Evolutionary conservation across 2,888 invertebrate genomes (phyloP).

Genomic region (Drosophila neonasuta): DNA sequence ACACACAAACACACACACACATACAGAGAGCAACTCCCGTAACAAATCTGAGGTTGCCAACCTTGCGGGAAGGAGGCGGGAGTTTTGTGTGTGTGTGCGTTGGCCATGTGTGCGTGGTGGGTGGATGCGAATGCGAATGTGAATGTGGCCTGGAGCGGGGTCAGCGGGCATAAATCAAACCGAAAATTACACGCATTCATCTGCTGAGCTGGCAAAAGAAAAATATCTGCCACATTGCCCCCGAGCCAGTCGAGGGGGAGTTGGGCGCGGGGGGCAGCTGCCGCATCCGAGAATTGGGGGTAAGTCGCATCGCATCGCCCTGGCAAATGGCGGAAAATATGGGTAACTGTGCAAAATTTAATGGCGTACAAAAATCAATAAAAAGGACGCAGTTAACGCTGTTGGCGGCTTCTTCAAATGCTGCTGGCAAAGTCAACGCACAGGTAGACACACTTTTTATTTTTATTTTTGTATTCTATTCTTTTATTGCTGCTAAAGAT

Average conservation of each 20-base stretch:
- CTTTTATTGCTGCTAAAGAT: too few species aligned
- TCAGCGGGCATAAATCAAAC: slow-evolving; percentile 79
- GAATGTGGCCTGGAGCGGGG: slow-evolving; percentile 59
- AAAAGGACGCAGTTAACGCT: slow-evolving; percentile 58
- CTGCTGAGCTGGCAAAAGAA: slow-evolving; percentile 76
- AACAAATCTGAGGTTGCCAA: slow-evolving; percentile 72
- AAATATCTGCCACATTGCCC: slow-evolving; percentile 76
- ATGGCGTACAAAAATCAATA: slow-evolving; percentile 78
- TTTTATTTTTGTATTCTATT: not conserved
- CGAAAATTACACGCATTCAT: slow-evolving; percentile 80
- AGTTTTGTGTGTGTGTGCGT: not conserved
- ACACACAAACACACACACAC: not conserved
- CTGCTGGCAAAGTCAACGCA: slow-evolving; percentile 3
- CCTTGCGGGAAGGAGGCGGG: slow-evolving; percentile 35
- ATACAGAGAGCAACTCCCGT: slow-evolving; percentile 41
- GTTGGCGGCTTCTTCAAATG: slow-evolving; percentile 25
- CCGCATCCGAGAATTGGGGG: slow-evolving; percentile 39
- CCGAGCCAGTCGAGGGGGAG: slow-evolving; percentile 5
- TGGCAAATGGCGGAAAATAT: slow-evolving; percentile 77
- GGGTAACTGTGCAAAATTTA: slow-evolving; percentile 79
- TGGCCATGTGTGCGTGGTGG: slow-evolving; percentile 51
- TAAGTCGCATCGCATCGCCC: slow-evolving; percentile 24
- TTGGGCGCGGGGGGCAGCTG: not conserved
- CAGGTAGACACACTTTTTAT: slow-evolving; percentile 39
- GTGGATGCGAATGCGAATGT: slow-evolving; percentile 35